Evolutionary conservation across 2,113 vertebrate species (phyloP).

Genomic region (Rhipidura dahli): DNA sequence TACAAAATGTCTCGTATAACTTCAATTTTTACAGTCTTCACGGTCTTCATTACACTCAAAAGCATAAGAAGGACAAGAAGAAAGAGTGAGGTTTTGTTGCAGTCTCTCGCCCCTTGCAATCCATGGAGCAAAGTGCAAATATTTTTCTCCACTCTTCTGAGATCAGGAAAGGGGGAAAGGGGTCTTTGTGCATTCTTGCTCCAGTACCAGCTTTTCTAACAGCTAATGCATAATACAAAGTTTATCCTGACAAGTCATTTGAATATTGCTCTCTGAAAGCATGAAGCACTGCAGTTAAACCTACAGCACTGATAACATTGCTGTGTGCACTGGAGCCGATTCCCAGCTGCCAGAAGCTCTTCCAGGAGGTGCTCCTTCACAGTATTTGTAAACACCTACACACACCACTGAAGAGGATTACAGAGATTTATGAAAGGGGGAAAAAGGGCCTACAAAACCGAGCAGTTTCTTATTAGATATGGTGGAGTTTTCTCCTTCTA

Average conservation of each 20-base stretch:
- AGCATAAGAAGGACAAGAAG: not conserved
- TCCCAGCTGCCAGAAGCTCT: not conserved
- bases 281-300: slow-evolving; percentile 5
- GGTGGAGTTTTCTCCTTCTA: not conserved
- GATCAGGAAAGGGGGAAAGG: not conserved
- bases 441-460: not conserved
- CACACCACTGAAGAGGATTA: slow-evolving; percentile 15
- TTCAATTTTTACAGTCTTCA: not conserved
- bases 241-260: not conserved
- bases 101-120: not conserved
- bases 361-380: not conserved
- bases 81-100: not conserved
- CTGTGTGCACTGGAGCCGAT: not conserved
- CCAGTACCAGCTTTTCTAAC: not conserved
- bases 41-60: not conserved
- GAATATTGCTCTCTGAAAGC: slow-evolving; percentile 35
- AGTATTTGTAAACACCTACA: slow-evolving; percentile 44
- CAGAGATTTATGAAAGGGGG: slow-evolving; percentile 16
- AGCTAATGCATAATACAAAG: slow-evolving; percentile 22
- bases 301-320: not conserved
- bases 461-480: slow-evolving; percentile 13
- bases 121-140: not conserved
- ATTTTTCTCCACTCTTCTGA: not conserved
- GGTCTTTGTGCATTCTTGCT: not conserved
- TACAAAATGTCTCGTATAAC: not conserved